phyloP scores from a whole-genome alignment of 2,888 invertebrate genomes.

The Anodontia alba region DNA sequence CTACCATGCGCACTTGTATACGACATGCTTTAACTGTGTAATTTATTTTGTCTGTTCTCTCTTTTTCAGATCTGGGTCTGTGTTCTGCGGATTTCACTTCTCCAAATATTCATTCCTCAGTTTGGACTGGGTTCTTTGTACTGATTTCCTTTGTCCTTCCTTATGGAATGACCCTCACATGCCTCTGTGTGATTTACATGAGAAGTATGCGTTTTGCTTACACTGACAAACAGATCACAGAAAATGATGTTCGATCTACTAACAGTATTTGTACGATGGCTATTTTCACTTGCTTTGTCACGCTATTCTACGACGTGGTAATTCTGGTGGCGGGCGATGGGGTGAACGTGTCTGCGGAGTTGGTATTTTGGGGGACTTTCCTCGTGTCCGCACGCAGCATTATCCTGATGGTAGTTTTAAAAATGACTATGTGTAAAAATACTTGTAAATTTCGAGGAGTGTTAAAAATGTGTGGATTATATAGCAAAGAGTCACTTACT shows the following conservation, averaged over 20 bases:
- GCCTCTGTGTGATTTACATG: conserved; percentile 46
- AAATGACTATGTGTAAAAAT: conserved; percentile 7
- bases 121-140: conserved; percentile 57
- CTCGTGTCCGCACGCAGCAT: conserved; percentile 29
- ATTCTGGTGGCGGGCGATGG: conserved; percentile 33
- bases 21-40: too few species aligned
- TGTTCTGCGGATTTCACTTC: conserved; percentile 59
- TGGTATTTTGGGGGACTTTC: conserved; percentile 27
- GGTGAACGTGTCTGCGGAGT: neutral
- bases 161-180: conserved; percentile 39
- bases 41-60: neutral
- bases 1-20: too few species aligned
- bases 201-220: conserved; percentile 26
- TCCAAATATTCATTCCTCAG: conserved; percentile 54
- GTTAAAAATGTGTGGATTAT: conserved; percentile 11
- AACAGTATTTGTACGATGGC: conserved; percentile 37
- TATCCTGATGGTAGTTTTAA: conserved; percentile 15
- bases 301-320: conserved; percentile 27
- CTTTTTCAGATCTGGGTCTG: conserved; percentile 59
- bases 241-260: conserved; percentile 29
- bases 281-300: conserved; percentile 25
- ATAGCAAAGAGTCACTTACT: neutral
- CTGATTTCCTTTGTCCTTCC: conserved; percentile 52
- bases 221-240: conserved; percentile 31
- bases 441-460: conserved; percentile 17